Evolutionary conservation across 64 coral and sea anemone species (phyloP), one percentile per base, ranked within the genome.

Genomic region (Pachyseris speciosa): DNA sequence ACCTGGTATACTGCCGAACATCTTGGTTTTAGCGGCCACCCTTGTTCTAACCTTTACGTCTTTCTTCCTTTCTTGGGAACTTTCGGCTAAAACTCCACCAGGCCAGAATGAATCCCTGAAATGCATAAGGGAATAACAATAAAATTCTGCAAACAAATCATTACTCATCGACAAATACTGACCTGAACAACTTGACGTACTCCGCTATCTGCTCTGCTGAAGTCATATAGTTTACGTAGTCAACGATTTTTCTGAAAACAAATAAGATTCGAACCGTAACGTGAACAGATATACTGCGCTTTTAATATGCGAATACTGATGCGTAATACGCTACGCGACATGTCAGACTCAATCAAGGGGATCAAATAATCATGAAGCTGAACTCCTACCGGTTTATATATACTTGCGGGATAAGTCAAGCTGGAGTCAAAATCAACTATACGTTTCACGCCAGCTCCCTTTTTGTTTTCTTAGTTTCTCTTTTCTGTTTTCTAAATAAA

Each of bases 171-270:
- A n/a, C n/a, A n/a, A n/a, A n/a, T 80, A 85, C 88, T 87, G 24
- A 98, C 96, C 96, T 98, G 64, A 98, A 94, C 84, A 98, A 76
- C 64, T 85, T 87, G 15, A 98, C 96, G 39, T 98, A 98, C 69
- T 98, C 96, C 74, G 96, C 96, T 89, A 98, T 92, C 48, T 98
- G 96, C 64, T 92, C 96, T n/a, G 93, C 85, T 29, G 96, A 98
- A 9, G 96, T 98, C 70, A 87, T 88, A 51, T 80, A 94, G 38
- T 98, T 84, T 0, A 98, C 96, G 51, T 90, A 86, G 45, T 98
- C 96, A 20, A 98, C 93, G 52, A 98, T 98, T 89, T 98, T 98
- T 26, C 96, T 98, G 57, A 31, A 90, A 75, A 26, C 44, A 40
- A 29, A 86, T 34, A 27, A 59, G 67, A 87, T 20, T 39, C 30